Percentiles rank a stretch among this genome's conserved stretches.
These are phyloP conservation scores for Actinemys pallida DNA, from an alignment of 2,113 vertebrate species.

Conservation along the genomic window DNA sequence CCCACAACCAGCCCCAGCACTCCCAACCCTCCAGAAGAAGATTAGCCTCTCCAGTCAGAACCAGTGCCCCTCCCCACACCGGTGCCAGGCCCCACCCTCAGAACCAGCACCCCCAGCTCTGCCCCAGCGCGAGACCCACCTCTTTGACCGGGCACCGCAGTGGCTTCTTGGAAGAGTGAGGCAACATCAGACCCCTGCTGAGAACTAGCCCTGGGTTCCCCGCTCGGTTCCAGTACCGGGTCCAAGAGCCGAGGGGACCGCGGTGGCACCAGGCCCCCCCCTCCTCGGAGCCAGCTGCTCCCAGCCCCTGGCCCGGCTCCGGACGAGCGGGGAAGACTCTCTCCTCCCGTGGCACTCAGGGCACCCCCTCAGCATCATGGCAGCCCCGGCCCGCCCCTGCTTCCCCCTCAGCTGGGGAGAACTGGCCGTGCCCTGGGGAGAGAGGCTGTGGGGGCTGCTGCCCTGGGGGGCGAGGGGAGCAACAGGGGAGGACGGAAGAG, in stretches of 20 bases:
- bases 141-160: background rate
- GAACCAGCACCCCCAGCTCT: background rate
- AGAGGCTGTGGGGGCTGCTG: background rate
- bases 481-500: background rate
- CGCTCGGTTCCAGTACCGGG: too few species aligned
- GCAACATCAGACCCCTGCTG: background rate
- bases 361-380: too few species aligned
- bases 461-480: background rate
- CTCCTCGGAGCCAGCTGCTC: background rate
- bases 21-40: too few species aligned
- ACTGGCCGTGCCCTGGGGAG: background rate
- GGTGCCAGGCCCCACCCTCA: too few species aligned
- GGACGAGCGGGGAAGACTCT: background rate
- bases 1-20: background rate
- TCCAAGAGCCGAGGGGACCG: background rate
- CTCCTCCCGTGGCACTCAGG: background rate
- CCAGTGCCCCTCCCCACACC: background rate
- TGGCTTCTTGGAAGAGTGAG: background rate
- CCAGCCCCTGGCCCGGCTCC: background rate
- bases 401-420: background rate
- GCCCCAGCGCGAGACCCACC: background rate
- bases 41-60: accelerated
- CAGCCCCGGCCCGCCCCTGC: background rate
- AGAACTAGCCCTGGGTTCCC: background rate
- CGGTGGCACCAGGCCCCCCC: background rate